Evolutionary conservation across 2,797 vertebrate genomes (phyloP), one percentile per base, ranked within the genome.

Genomic region (Acanthis flammea): DNA sequence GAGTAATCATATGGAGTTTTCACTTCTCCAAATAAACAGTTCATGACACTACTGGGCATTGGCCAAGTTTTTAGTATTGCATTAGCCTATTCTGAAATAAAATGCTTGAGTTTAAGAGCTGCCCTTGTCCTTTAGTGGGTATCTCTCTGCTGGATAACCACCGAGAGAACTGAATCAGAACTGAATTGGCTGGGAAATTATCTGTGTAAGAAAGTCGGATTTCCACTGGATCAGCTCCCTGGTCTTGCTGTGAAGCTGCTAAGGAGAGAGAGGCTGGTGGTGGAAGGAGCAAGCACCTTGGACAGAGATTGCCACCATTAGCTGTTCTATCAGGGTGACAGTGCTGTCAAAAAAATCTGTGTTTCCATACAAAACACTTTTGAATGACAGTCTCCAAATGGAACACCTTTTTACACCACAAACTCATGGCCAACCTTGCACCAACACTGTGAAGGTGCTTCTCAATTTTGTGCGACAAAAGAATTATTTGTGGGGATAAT

Each of bases 271-370:
- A 45, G 31, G 33, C 9, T 1, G 2, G 28, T 19, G 47, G 71
- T 60, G 67, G 25, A n/a, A 77, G n/a, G 11, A 84, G 19, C 70
- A 35, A 96, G 94, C 87, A 95, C 96, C 96, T 96, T 96, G 96
- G 94, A 95, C 96, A 96, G 96, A 74, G 94, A 15, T 80, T 86
- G 81, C 8, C 55, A 50, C 68, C 65, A 19, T 14, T 10, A 35
- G 14, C 53, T 10, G n/a, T 0, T 6, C 27, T 63, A 1, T 31
- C 10, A 9, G n/a, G 37, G 31, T 14, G 71, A 14, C 1, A 44
- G n/a, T 2, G 12, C 2, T 17, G 41, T 2, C 71, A 19, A 14
- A 41, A 22, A 11, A 42, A 19, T 7, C 10, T 17, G 0, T 3
- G 11, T 11, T 55, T 79, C 60, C 22, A 6, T 8, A 4, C 2